phyloP scores from a whole-genome alignment of 2,113 vertebrate species.

The Leptobrachium leishanense region DNA sequence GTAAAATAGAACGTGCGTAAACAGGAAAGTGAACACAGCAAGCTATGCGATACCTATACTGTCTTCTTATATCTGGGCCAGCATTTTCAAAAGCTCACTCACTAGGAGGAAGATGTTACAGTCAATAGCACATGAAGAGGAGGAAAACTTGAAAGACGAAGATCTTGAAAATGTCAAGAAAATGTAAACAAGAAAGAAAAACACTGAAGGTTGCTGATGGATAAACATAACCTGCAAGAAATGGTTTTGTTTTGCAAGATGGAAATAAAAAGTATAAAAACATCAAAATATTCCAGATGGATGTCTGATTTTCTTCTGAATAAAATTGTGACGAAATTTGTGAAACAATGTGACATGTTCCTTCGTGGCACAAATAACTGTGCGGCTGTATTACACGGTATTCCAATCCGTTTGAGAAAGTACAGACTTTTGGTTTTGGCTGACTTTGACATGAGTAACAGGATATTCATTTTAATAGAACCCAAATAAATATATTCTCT shows the following conservation, averaged over 20 bases:
- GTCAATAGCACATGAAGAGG: constrained; percentile 7
- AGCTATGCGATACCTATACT: not conserved
- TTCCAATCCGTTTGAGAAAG: too few species aligned
- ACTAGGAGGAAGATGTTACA: not conserved
- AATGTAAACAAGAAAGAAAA: constrained; percentile 11
- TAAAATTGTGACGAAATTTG: not conserved
- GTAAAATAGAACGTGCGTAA: too few species aligned
- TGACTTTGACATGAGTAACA: too few species aligned
- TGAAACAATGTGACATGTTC: not conserved
- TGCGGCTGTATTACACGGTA: too few species aligned
- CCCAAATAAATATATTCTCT: too few species aligned
- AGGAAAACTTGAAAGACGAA: constrained; percentile 10
- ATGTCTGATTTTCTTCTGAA: not conserved
- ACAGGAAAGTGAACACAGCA: not conserved
- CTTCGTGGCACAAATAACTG: too few species aligned
- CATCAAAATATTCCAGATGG: not conserved
- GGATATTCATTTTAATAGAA: too few species aligned
- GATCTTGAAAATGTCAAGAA: constrained; percentile 30
- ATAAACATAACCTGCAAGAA: constrained; percentile 16
- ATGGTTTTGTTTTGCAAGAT: not conserved
- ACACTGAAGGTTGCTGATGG: constrained; percentile 1
- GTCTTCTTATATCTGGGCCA: not conserved
- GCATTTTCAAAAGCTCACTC: constrained; percentile 4
- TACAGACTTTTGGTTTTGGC: too few species aligned
- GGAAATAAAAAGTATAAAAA: not conserved